Evolutionary conservation across 2,113 vertebrate genomes (phyloP).

Genomic region (Sisor rabdophorus): DNA sequence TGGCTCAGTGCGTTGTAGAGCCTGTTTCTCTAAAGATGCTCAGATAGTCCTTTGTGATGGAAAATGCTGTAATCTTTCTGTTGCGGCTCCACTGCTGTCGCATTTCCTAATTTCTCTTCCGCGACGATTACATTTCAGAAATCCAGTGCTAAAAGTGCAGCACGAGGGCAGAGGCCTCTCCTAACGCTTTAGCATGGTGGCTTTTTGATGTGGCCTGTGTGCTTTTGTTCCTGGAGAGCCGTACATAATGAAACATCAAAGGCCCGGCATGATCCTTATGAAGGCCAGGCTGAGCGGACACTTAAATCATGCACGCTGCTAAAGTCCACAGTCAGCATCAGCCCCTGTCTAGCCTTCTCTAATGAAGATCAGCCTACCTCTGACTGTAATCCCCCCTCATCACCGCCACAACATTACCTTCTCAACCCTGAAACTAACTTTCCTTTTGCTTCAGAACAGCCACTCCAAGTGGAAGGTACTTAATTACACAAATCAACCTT

Average conservation of each 20-base stretch:
- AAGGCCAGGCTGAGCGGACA: constrained; percentile 44
- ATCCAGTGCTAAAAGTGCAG: constrained; percentile 50
- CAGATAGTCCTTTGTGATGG: constrained; percentile 33
- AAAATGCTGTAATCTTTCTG: constrained; percentile 35
- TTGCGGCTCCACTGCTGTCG: constrained; percentile 30
- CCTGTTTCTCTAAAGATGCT: constrained; percentile 15
- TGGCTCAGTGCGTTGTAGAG: neutral
- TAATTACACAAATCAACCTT: constrained; percentile 46
- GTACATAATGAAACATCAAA: constrained; percentile 69
- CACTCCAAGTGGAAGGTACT: constrained; percentile 41
- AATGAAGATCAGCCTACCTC: constrained; percentile 48
- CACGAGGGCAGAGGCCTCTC: constrained; percentile 28
- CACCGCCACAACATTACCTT: neutral
- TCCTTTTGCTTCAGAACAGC: constrained; percentile 32
- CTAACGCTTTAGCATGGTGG: constrained; percentile 38
- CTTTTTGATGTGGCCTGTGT: constrained; percentile 56
- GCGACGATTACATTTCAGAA: constrained; percentile 34
- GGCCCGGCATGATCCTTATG: constrained; percentile 45
- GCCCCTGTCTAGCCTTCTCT: constrained; percentile 37
- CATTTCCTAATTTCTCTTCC: constrained; percentile 30
- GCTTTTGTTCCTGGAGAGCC: constrained; percentile 58
- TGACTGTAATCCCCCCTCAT: neutral
- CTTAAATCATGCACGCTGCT: constrained; percentile 49
- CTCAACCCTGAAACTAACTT: constrained; percentile 14
- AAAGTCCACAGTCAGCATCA: constrained; percentile 40